Base-by-base conservation (phyloP, 1,140 invertebrate species). In the Colletes gigas region DNA sequence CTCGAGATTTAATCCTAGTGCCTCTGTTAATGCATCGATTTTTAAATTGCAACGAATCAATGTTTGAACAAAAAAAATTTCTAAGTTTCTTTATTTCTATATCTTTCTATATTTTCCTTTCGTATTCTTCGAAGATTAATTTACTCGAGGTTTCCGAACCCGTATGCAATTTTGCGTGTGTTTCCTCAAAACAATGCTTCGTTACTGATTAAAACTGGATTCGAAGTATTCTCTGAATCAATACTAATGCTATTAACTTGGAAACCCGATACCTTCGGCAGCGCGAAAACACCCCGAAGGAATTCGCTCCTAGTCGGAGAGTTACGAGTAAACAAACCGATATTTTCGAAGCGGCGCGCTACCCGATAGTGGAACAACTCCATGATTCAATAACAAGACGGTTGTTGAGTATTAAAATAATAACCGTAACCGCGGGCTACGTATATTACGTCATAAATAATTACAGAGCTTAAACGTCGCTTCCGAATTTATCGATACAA, bases 171-270 rank as follows among this genome's bases (percentile, higher is more conserved):
- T 52, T 50, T 21, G 44, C 9, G n/a, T 21, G 4, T 21, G 17
- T 67, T 15, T 10, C 41, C 10, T 10, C 3, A 66, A 44, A 19
- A 19, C 4, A 14, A 44, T 67, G n/a, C 19, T 67, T 67, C 10
- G n/a, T 52, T 67, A 10, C 10, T 67, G 65, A 50, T 67, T 67
- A 47, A 67, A 52, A 50, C n/a, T 9, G n/a, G 5, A 50, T 67
- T 52, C n/a, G 47, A 50, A 63, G n/a, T 9, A 12, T 52, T 47
- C 44, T 15, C 17, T 10, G 10, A 50, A 71, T 78, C 62, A 57
- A 78, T 78, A 63, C 52, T 71, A 82, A 82, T 55, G 70, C 59
- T 17, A 78, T 78, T 70, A 66, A 63, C 39, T 15, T 55, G 52
- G 76, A 50, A 70, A 52, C 41, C 55, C 62, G 21, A 70, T 39